Evolutionary conservation across 1,140 invertebrate genomes (phyloP).

Genomic region (Leptopilina boulardi): DNA sequence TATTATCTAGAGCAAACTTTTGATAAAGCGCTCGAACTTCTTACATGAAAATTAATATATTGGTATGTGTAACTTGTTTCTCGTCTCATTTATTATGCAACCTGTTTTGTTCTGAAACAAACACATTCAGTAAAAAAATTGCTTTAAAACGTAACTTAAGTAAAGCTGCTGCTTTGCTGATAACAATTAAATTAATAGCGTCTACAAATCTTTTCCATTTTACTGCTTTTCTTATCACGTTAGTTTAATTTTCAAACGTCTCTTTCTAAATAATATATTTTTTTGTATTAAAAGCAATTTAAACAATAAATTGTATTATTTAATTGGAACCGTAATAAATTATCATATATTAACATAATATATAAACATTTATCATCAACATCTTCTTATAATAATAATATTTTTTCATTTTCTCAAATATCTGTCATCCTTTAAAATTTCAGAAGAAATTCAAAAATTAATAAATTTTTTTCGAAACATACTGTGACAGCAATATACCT

Average conservation of each 20-base stretch:
- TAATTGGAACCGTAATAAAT: no score
- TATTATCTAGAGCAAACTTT: neutral
- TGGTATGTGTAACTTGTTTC: neutral
- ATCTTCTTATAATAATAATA: no score
- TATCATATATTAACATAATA: no score
- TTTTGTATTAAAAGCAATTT: neutral
- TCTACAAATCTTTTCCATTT: constrained; percentile 5
- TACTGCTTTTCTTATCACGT: neutral
- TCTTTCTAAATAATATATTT: neutral
- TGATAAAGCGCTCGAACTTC: neutral
- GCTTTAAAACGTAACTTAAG: neutral
- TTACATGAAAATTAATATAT: neutral
- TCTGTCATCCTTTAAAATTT: no score
- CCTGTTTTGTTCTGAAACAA: constrained; percentile 7
- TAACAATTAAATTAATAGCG: constrained; percentile 19
- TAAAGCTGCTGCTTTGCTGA: neutral
- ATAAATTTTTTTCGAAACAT: no score
- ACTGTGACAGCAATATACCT: no score
- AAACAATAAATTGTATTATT: neutral
- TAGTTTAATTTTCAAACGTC: neutral
- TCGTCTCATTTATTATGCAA: constrained; percentile 3
- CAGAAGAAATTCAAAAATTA: no score
- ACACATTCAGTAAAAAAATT: neutral
- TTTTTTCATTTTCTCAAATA: no score
- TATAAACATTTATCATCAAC: no score